Evolutionary conservation across 2,113 vertebrate genomes (phyloP).

Genomic region (Microcebus griseorufus): DNA sequence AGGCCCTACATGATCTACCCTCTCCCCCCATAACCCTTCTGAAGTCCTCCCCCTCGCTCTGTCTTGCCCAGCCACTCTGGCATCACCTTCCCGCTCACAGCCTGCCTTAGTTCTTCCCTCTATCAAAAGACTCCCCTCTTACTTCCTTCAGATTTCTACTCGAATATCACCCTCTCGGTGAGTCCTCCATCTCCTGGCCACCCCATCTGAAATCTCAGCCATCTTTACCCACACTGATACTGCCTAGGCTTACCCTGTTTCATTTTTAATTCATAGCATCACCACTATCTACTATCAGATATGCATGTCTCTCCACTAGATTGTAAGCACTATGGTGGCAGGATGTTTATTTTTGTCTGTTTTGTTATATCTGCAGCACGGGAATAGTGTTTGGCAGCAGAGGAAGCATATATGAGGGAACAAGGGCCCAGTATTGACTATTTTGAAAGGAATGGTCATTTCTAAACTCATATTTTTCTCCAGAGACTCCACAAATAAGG

Average conservation of each 20-base stretch:
- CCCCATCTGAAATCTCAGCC: background rate
- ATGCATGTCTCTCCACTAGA: background rate
- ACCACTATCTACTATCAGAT: background rate
- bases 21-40: background rate
- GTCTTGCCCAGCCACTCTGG: background rate
- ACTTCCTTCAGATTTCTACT: background rate
- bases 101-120: too few species aligned
- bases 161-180: background rate
- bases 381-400: background rate
- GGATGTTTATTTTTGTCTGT: background rate
- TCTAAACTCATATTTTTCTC: constrained; percentile 21
- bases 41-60: background rate
- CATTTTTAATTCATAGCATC: background rate
- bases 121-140: background rate
- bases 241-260: background rate
- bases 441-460: background rate
- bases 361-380: background rate
- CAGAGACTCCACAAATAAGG: background rate
- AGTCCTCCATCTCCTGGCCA: background rate
- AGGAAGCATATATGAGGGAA: background rate
- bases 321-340: background rate
- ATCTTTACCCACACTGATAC: background rate
- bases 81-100: background rate
- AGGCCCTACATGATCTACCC: background rate
- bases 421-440: background rate